Evolutionary conservation across 1,140 invertebrate species (phyloP).

Genomic region (Eriocheir sinensis): DNA sequence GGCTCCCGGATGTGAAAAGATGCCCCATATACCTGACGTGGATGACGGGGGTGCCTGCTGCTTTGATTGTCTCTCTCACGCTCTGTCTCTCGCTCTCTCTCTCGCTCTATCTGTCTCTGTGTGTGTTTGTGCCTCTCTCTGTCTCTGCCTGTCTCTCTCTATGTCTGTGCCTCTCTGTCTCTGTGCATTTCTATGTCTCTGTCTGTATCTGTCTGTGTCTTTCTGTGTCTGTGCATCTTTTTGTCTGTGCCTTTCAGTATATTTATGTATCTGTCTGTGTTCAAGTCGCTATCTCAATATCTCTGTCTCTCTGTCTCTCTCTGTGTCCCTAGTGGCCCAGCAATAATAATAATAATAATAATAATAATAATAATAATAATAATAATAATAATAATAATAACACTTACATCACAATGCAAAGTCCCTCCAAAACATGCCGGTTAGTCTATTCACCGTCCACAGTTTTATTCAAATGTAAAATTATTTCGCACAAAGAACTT

Average conservation of each 20-base stretch:
- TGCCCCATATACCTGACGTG: no score
- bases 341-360: background rate
- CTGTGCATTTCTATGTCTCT: background rate
- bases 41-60: no score
- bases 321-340: no score
- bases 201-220: constrained; percentile 18
- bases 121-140: background rate
- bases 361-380: constrained; percentile 27
- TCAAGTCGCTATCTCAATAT: background rate
- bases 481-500: no score
- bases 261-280: constrained; percentile 32
- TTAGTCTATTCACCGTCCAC: no score
- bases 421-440: no score
- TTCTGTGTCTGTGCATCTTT: background rate
- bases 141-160: background rate
- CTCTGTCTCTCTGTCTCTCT: constrained; percentile 30
- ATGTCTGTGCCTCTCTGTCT: background rate
- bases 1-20: no score
- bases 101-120: background rate
- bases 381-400: background rate
- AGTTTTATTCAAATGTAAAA: no score
- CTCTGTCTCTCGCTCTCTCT: no score
- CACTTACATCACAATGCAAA: no score
- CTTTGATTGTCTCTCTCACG: no score
- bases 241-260: background rate